Base-by-base conservation (phyloP, 2,797 vertebrate species). In the Clamator glandarius region DNA sequence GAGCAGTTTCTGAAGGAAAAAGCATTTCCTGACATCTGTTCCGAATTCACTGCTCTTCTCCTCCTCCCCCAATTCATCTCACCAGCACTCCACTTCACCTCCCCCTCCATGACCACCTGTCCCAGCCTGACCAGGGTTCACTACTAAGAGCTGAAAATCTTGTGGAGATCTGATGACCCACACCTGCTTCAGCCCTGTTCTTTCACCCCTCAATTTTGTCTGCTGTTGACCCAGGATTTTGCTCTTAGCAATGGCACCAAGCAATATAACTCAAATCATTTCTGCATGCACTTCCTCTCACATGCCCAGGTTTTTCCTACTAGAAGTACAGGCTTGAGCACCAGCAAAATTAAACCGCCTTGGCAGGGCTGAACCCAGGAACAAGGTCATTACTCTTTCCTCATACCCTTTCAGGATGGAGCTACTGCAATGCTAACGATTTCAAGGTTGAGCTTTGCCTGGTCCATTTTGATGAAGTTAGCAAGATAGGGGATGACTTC, bases 11-110 rank as follows among this genome's bases (percentile, higher is more conserved):
- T 93, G 87, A 92, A 79, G 31, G 73, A 88, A 94, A 87, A 92
- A 82, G 48, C 73, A 82, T 81, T 96, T 96, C 95, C 95, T 95
- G 94, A 93, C 95, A 96, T 95, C 94, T 96, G 96, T 55, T 96
- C 69, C 59, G 79, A 91, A 94, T 96, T 86, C 35, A 16, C n/a
- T 52, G 26, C 52, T 84, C 75, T 74, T 35, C 76, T 87, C 64
- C 73, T 85, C 82, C 87, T 77, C 79, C 84, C 76, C 23, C 57
- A 50, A 31, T 69, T 24, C 0, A 1, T 51, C 52, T 70, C 15
- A 3, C 7, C n/a, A 0, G 0, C 2, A 3, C 51, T 81, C 26
- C 44, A 57, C 59, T 46, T 44, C 55, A 57, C 54, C 78, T 87
- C 16, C 18, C 39, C 42, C 55, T 87, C 63, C 66, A 51, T 5